phyloP scores from a whole-genome alignment of 2,797 vertebrate genomes.

The Chlorospingus flavigularis region DNA sequence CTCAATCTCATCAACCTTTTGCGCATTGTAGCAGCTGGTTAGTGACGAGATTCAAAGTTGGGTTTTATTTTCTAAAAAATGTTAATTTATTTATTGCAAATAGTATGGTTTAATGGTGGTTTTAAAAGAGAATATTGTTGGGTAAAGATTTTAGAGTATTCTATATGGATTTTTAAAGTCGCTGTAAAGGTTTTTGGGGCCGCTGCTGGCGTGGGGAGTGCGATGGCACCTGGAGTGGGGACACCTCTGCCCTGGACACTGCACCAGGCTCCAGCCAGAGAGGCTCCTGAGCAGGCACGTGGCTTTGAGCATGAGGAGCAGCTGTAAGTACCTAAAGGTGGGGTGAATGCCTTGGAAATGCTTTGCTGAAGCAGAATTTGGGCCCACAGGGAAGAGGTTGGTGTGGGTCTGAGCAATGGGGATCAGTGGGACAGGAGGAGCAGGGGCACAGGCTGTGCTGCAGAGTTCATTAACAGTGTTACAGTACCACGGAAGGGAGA shows the following conservation, averaged over 20 bases:
- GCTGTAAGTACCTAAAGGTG: background rate
- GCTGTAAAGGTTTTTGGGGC: background rate
- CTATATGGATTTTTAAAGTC: slow-evolving; percentile 50
- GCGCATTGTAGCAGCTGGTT: slow-evolving; percentile 39
- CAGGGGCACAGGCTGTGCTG: background rate
- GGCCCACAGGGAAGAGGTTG: background rate
- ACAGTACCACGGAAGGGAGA: slow-evolving; percentile 68
- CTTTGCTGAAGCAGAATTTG: background rate
- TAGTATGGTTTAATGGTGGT: slow-evolving; percentile 37
- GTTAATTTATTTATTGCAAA: slow-evolving; percentile 69
- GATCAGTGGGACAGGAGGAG: fast-evolving
- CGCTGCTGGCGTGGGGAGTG: background rate
- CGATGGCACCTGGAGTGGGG: background rate
- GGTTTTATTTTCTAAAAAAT: slow-evolving; percentile 46
- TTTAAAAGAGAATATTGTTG: slow-evolving; percentile 31
- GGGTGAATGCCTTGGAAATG: background rate
- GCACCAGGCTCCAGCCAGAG: background rate
- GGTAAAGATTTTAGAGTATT: slow-evolving; percentile 43
- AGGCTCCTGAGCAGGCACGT: background rate
- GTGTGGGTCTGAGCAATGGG: background rate
- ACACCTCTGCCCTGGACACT: background rate
- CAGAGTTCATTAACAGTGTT: slow-evolving; percentile 68
- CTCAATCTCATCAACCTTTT: slow-evolving; percentile 20
- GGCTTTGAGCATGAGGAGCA: background rate
- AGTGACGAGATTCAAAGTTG: slow-evolving; percentile 19